Percentiles rank a stretch among this genome's conserved stretches.
Conservation (phyloP, 1,140 invertebrate genomes). For the Bombus confusus region DNA sequence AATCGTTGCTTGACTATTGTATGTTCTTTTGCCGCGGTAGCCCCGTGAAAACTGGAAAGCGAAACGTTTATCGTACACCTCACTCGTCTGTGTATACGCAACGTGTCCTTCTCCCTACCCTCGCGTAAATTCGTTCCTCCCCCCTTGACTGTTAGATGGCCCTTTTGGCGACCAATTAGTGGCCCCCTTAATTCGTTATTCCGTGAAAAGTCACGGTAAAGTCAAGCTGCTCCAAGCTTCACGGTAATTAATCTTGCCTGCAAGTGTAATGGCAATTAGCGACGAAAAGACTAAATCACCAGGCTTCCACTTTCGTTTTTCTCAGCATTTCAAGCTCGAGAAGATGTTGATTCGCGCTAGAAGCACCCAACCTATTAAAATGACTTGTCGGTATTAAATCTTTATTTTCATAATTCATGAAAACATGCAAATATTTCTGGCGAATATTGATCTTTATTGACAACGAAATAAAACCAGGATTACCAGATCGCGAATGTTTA, state of each 20-base stretch:
- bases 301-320: background rate
- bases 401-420: no score
- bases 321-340: background rate
- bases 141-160: constrained; percentile 13
- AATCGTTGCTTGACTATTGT: background rate
- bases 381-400: background rate
- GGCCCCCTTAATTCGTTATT: constrained; percentile 50
- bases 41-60: constrained; percentile 75
- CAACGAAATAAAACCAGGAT: no score
- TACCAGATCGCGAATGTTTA: no score
- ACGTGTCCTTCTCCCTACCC: constrained; percentile 47
- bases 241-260: background rate
- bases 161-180: constrained; percentile 44
- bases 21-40: constrained; percentile 52
- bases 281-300: background rate
- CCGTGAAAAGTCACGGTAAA: constrained; percentile 17
- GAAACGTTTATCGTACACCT: constrained; percentile 63
- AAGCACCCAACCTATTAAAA: background rate
- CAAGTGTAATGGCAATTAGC: constrained; percentile 20
- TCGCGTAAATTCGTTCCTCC: constrained; percentile 30
- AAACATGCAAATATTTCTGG: no score
- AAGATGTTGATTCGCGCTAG: background rate
- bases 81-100: constrained; percentile 46
- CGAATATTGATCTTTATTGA: no score
- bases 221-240: background rate